Evolutionary conservation across 2,113 vertebrate genomes (phyloP), one percentile per base, ranked within the genome.

Genomic region (Turnix velox): DNA sequence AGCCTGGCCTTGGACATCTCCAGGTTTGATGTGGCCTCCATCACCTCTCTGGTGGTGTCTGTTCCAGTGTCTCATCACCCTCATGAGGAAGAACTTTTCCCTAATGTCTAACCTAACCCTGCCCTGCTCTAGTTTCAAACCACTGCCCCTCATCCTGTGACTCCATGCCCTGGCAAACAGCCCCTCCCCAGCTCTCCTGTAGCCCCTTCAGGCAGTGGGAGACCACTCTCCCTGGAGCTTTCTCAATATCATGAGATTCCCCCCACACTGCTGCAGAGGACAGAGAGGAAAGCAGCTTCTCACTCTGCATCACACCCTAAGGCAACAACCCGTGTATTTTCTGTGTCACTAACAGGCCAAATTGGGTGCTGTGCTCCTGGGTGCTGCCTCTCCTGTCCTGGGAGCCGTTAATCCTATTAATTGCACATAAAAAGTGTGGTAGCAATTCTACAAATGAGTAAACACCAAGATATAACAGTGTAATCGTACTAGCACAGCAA

Each of bases 371-470:
- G 10, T 66, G 57, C 78, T 97, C 86, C 89, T 83, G 77, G 74
- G 87, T 93, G 78, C 71, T 91, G 84, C 81, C 69, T 94, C 92
- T 62, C 52, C 95, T 92, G 69, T 95, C 92, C 83, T 35, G 78
- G 88, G 95, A 95, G 93, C 85, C 95, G 97, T 97, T 97, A 98
- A 98, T 98, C 97, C 97, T 84, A 97, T 98, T 97, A 98, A 98
- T 98, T 98, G 93, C 33, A 28, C 69, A 97, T 97, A 97, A 97
- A 96, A 98, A 97, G 95, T 92, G 97, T 95, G 87, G 90, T 94
- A 96, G 97, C 96, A 97, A 97, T 98, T 97, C 97, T 97, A 97
- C 96, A 98, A 98, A 98, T 98, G 97, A 97, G 98, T 98, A 98
- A 98, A 98, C 97, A 98, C 95, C 11, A 67, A 97, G 96, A 97